phyloP scores from a whole-genome alignment of 1,140 invertebrate species.

The Cherax quadricarinatus region DNA sequence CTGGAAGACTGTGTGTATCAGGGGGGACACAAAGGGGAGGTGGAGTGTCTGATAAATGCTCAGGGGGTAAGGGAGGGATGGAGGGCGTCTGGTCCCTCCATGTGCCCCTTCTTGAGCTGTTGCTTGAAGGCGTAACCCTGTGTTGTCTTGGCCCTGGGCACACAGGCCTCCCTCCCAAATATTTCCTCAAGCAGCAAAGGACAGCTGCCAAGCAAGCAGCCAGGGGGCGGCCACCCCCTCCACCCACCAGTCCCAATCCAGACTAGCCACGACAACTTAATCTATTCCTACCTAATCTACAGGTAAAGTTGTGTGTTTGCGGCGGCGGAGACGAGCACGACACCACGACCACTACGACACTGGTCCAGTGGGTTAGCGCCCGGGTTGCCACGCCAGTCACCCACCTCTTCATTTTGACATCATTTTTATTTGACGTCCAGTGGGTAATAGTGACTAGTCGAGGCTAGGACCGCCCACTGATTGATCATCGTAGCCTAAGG shows the following conservation, averaged over 20 bases:
- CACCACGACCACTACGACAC: neutral
- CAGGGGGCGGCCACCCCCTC: neutral
- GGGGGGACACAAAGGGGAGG: no score
- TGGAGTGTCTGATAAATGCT: no score
- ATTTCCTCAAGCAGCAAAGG: neutral
- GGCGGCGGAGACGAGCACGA: neutral
- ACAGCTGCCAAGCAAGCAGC: neutral
- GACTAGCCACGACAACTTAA: neutral
- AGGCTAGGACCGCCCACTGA: neutral
- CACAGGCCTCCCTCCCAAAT: neutral
- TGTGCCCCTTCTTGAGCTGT: no score
- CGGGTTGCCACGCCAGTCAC: neutral
- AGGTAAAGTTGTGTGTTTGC: neutral
- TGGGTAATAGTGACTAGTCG: no score
- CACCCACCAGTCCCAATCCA: neutral
- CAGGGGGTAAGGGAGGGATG: no score
- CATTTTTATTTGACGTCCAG: neutral
- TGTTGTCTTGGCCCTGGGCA: neutral
- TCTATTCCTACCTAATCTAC: neutral
- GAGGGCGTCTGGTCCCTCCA: no score
- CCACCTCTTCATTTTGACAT: neutral
- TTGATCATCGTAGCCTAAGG: neutral
- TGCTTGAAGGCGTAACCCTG: neutral
- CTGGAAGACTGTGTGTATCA: no score
- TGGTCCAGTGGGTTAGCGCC: neutral